Evolutionary conservation across 2,113 vertebrate genomes (phyloP), one percentile per base, ranked within the genome.

Genomic region (Neodontobutis hainanensis): DNA sequence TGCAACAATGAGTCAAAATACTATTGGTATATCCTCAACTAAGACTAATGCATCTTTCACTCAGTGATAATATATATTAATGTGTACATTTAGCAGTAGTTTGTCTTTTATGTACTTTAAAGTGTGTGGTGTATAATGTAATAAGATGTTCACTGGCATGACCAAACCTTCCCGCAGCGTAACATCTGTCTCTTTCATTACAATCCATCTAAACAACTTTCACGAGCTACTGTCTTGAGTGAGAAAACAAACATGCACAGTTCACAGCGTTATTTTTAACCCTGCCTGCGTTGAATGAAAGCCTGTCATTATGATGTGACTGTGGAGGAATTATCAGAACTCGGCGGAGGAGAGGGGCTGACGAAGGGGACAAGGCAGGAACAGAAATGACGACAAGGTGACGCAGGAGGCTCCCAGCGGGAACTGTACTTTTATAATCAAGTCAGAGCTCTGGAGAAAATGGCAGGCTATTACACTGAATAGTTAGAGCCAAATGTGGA

Each of bases 381-480:
- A 67, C 51, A 70, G 42, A 50, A 70, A 56, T 70, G 70, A 80
- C 10, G 57, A 60, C 6, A 35, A 45, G 27, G 3, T 78, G 70
- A 82, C 42, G 59, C 65, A 85, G 69, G 44, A 76, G 12, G 62
- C 52, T 73, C 80, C 69, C 74, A 78, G 71, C 63, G 57, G 53
- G 60, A 69, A 35, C 42, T 67, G 51, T 44, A 59, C 32, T 68
- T 40, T 55, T 15, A 3, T 55, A 81, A 78, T 83, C 68, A 83
- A 51, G 27, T 68, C 48, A 59, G 46, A 58, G 62, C 60, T 42
- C 42, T 5, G 11, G 38, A 51, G 42, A 34, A 67, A 78, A 65
- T 14, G 32, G 12, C 9, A 65, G n/a, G 15, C 52, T 55, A 3
- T 49, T 42, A 65, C 59, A 42, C 11, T 48, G 68, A 45, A n/a